Conservation (phyloP, 2,113 vertebrate genomes). For the Thamnaconus septentrionalis region DNA sequence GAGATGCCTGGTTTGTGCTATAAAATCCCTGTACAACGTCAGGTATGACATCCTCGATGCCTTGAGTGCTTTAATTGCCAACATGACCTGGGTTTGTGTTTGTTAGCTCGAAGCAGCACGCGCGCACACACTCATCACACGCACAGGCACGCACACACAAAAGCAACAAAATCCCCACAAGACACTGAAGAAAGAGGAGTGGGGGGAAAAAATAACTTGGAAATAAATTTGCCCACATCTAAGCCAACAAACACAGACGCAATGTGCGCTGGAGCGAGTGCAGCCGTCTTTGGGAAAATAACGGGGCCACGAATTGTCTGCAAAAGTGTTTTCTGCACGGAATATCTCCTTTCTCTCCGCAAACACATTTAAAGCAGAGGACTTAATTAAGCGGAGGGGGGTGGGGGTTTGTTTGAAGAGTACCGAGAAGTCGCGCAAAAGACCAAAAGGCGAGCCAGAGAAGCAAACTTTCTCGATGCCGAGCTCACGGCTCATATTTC, state of each 20-base stretch:
- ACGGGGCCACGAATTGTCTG: slow-evolving; percentile 49
- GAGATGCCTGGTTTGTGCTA: slow-evolving; percentile 39
- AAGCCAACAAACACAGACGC: slow-evolving; percentile 60
- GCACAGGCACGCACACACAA: too few relatives aligned
- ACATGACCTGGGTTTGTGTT: slow-evolving; percentile 34
- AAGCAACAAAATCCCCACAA: slow-evolving; percentile 11
- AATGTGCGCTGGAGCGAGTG: slow-evolving; percentile 39
- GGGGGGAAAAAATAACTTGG: slow-evolving; percentile 29
- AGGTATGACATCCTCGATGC: slow-evolving; percentile 26
- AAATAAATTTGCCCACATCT: slow-evolving; percentile 43
- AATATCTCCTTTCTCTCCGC: slow-evolving; percentile 67
- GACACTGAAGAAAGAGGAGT: slow-evolving; percentile 11
- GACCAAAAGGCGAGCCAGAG: slow-evolving; percentile 43
- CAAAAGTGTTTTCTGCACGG: slow-evolving; percentile 44
- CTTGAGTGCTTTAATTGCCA: slow-evolving; percentile 37
- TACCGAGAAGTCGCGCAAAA: slow-evolving; percentile 50
- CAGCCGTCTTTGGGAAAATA: slow-evolving; percentile 49
- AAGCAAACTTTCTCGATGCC: slow-evolving; percentile 45
- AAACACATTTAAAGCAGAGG: slow-evolving; percentile 56
- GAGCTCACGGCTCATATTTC: slow-evolving; percentile 64
- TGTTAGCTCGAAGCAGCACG: slow-evolving; percentile 36
- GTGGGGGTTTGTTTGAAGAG: slow-evolving; percentile 57
- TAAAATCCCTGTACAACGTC: slow-evolving; percentile 29
- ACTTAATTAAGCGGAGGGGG: slow-evolving; percentile 65
- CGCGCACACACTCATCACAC: too few relatives aligned